Conservation (phyloP, 2,888 invertebrate species). For the Mythimna pallens region DNA sequence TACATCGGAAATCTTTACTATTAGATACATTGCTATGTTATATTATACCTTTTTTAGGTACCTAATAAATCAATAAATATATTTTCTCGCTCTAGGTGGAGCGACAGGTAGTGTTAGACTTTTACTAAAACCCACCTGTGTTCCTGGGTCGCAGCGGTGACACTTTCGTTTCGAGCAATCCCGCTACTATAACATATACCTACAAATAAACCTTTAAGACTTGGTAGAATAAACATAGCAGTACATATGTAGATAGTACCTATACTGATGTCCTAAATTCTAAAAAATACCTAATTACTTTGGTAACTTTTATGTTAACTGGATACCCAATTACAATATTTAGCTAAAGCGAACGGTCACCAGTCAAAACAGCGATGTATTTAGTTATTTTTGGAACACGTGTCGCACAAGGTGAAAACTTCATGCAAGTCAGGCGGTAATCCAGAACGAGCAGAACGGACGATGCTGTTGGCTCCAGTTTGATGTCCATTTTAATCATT, state of each 20-base stretch:
- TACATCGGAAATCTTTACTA: constrained; percentile 5
- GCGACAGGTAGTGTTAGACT: too few relatives aligned
- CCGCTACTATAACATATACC: neutral
- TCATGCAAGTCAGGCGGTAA: constrained; percentile 70
- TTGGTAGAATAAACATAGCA: neutral
- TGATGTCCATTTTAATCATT: constrained; percentile 58
- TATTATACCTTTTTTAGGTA: too few relatives aligned
- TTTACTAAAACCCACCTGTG: too few relatives aligned
- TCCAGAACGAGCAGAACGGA: constrained; percentile 55
- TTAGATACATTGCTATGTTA: neutral
- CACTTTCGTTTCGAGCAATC: too few relatives aligned
- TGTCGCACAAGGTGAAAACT: constrained; percentile 64
- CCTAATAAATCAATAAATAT: too few relatives aligned
- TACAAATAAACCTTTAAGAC: neutral
- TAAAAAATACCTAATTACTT: neutral
- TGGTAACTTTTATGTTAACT: constrained; percentile 4
- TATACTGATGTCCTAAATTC: neutral
- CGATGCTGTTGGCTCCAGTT: constrained; percentile 56
- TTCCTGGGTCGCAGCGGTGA: too few relatives aligned
- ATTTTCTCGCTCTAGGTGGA: too few relatives aligned
- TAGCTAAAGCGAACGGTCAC: constrained; percentile 25
- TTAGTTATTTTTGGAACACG: constrained; percentile 49
- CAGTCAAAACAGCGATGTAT: constrained; percentile 41
- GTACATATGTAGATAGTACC: neutral
- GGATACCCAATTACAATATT: constrained; percentile 17